Percentiles rank a stretch among this genome's conserved stretches.
Evolutionary conservation across 2,888 invertebrate species (phyloP).

Genomic region (Drosophila anceps): DNA sequence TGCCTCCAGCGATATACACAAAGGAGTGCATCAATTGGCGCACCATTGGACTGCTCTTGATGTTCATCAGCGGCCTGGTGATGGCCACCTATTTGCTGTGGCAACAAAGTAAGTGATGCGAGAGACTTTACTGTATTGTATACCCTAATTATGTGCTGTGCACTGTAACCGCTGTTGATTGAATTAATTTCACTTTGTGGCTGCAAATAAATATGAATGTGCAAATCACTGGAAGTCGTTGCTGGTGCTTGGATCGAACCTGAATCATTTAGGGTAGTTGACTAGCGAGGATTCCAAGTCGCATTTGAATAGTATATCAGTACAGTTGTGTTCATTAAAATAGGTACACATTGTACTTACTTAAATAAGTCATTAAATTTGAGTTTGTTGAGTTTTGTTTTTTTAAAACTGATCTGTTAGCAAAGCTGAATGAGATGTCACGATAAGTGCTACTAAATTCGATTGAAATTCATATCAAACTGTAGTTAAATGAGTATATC

Average conservation of each 20-base stretch:
- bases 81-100: conserved; percentile 81
- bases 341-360: background rate
- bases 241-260: background rate
- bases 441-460: no score
- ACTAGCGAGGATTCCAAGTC: background rate
- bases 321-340: background rate
- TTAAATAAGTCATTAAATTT: background rate
- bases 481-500: no score
- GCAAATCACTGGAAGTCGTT: background rate
- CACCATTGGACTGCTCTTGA: conserved; percentile 65
- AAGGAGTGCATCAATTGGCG: conserved; percentile 69
- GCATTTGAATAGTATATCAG: background rate
- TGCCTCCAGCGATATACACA: conserved; percentile 21
- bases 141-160: conserved; percentile 9
- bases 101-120: conserved; percentile 77
- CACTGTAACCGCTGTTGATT: conserved; percentile 5
- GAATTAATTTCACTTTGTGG: conserved; percentile 18
- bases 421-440: no score
- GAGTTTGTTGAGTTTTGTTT: background rate
- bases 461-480: background rate
- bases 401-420: background rate
- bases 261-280: background rate
- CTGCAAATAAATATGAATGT: conserved; percentile 15
- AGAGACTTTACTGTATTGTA: background rate
- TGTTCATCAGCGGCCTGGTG: conserved; percentile 68